These are phyloP conservation scores for Hirtodrosophila trivittata DNA, from an alignment of 2,888 invertebrate genomes.

Conservation along the genomic window DNA sequence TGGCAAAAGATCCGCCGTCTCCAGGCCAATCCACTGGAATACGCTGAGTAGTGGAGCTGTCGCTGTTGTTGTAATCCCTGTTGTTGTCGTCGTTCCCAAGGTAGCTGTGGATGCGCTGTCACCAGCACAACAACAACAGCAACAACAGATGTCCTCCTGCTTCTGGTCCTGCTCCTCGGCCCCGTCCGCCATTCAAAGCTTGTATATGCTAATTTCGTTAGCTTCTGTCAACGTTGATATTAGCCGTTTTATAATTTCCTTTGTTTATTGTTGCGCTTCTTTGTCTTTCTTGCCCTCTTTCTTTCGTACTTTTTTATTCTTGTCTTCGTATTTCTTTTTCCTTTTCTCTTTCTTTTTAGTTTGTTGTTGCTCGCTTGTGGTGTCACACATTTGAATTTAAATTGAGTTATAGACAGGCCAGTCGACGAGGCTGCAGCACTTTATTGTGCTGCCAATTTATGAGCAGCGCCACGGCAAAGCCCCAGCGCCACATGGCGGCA, in stretches of 20 bases:
- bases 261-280: slow-evolving; percentile 19
- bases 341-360: neutral
- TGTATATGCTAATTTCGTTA: slow-evolving; percentile 57
- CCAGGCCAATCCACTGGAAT: slow-evolving; percentile 87
- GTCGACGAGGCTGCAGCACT: slow-evolving; percentile 30
- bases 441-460: slow-evolving; percentile 70
- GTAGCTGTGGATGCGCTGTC: slow-evolving; percentile 34
- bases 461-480: slow-evolving; percentile 60
- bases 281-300: slow-evolving; percentile 35
- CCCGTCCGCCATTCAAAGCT: slow-evolving; percentile 60
- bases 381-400: slow-evolving; percentile 70
- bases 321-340: no score
- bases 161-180: slow-evolving; percentile 29
- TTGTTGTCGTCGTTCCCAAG: slow-evolving; percentile 35
- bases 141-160: slow-evolving; percentile 52
- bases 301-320: no score
- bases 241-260: slow-evolving; percentile 62
- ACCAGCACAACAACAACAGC: slow-evolving; percentile 53
- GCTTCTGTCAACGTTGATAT: slow-evolving; percentile 35
- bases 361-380: slow-evolving; percentile 1
- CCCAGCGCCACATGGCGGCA: slow-evolving; percentile 54
- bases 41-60: slow-evolving; percentile 57
- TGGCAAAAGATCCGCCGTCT: slow-evolving; percentile 87
- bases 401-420: slow-evolving; percentile 65
- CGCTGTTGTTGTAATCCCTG: slow-evolving; percentile 24